Percentiles rank a stretch among this genome's conserved stretches.
These are phyloP conservation scores for Stegastes partitus DNA, from an alignment of 2,113 vertebrate species.

Conservation along the genomic window DNA sequence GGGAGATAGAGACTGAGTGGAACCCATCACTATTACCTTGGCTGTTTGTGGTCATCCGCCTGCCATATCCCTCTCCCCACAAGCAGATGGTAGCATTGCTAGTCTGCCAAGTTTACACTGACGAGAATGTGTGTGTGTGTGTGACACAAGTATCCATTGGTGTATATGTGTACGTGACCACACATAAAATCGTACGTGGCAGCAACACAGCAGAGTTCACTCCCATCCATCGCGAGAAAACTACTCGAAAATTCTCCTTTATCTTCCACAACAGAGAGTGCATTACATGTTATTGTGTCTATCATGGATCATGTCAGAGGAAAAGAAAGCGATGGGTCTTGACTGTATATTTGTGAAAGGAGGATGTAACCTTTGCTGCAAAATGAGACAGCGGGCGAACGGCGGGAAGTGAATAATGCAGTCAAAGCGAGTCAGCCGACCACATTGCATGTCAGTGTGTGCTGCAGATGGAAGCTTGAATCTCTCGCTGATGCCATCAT, in stretches of 20 bases:
- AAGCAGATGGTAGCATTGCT: constrained; percentile 78
- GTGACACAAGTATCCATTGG: constrained; percentile 50
- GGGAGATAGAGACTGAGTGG: constrained; percentile 78
- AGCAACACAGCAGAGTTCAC: constrained; percentile 64
- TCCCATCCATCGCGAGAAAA: constrained; percentile 49
- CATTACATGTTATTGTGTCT: constrained; percentile 31
- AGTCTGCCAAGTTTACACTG: constrained; percentile 77
- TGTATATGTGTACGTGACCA: constrained; percentile 43
- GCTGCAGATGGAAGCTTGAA: constrained; percentile 66
- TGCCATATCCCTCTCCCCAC: constrained; percentile 73
- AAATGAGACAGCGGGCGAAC: constrained; percentile 38
- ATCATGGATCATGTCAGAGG: constrained; percentile 54
- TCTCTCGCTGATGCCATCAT: constrained; percentile 44
- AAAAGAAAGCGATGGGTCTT: constrained; percentile 44
- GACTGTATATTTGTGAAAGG: constrained; percentile 55
- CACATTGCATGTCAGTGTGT: constrained; percentile 64
- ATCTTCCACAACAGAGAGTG: constrained; percentile 35
- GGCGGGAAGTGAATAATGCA: constrained; percentile 41
- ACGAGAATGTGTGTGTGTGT: constrained; percentile 62
- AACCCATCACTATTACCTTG: constrained; percentile 83
- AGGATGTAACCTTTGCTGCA: constrained; percentile 48
- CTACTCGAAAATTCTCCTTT: constrained; percentile 35
- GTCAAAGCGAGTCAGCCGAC: constrained; percentile 44
- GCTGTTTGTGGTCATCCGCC: constrained; percentile 71
- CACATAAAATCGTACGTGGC: constrained; percentile 58